phyloP scores from a whole-genome alignment of 1,140 invertebrate species.

The Ceratosolen solmsi region DNA sequence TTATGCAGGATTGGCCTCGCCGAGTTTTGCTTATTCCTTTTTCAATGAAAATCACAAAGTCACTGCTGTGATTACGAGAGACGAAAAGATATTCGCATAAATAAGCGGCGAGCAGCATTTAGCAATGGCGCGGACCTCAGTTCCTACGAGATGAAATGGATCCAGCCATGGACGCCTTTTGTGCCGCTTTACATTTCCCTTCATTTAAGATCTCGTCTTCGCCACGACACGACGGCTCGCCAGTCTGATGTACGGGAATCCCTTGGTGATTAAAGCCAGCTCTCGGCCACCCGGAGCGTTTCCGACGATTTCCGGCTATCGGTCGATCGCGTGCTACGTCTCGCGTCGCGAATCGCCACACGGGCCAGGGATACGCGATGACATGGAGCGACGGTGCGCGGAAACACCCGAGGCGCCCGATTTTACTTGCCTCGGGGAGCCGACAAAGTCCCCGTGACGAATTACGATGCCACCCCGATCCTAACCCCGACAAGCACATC shows the following conservation, averaged over 20 bases:
- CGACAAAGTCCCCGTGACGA: not conserved
- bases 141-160: slow-evolving; percentile 11
- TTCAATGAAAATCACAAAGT: slow-evolving; percentile 39
- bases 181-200: not conserved
- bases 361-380: slow-evolving; percentile 16
- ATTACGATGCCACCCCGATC: too few species aligned
- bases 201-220: not conserved
- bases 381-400: not conserved
- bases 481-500: too few species aligned
- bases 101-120: not conserved
- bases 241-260: not conserved
- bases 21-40: not conserved
- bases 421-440: too few species aligned
- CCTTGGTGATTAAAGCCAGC: not conserved
- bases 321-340: not conserved
- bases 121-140: not conserved
- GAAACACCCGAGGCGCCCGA: too few species aligned
- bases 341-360: not conserved
- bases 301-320: not conserved
- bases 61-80: not conserved
- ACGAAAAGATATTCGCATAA: slow-evolving; percentile 18
- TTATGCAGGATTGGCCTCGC: not conserved
- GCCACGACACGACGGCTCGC: not conserved
- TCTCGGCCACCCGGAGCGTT: slow-evolving; percentile 19
- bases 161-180: slow-evolving; percentile 2